Base-by-base conservation (phyloP, 2,888 invertebrate species). In the Aphelenchoides bicaudatus region DNA sequence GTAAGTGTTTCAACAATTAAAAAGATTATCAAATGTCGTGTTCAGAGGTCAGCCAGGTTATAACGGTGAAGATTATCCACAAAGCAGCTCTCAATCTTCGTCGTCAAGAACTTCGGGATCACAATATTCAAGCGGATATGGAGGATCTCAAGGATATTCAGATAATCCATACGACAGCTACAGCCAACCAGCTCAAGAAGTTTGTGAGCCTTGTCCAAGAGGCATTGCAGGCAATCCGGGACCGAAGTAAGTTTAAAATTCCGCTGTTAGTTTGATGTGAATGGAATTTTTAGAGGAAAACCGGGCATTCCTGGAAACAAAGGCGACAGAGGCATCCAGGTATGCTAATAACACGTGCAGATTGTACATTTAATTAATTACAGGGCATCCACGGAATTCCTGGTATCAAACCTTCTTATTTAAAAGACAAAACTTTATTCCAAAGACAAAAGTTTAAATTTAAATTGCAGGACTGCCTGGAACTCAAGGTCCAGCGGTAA, bases 301-400 rank as follows among this genome's bases (percentile, higher is more conserved):
- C 58, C 58, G 23, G 58, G 58, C 3, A 38, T 29, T 10, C 21
- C 21, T 10, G 58, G 58, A n/a, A 27, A 19, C 1, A 58, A 61
- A 25, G 58, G 58, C 13, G 58, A 49, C 19, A 43, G 25, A 1
- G 58, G 58, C 23, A 13, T 43, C 27, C 47, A 34, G 28, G 56
- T 43, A 2, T 19, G 43, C 23, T 8, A 19, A 19, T 25, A 43
- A 19, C 21, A 25, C 10, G 43, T 43, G 23, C 23, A 25, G 23
- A 43, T n/a, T 21, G 6, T 8, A 43, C 8, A 21, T n/a, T 43
- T 10, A 19, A 10, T 34, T 8, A 43, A 43, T 43, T 25, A 25
- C 43, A 21, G 16, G 6, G 46, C 1, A 23, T 61, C n/a, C 58
- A 27, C 4, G 58, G 58, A 23, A 43, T 43, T n/a, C 46, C 58